Conservation (phyloP, 2,888 invertebrate genomes). For the Drosophila helvetica region DNA sequence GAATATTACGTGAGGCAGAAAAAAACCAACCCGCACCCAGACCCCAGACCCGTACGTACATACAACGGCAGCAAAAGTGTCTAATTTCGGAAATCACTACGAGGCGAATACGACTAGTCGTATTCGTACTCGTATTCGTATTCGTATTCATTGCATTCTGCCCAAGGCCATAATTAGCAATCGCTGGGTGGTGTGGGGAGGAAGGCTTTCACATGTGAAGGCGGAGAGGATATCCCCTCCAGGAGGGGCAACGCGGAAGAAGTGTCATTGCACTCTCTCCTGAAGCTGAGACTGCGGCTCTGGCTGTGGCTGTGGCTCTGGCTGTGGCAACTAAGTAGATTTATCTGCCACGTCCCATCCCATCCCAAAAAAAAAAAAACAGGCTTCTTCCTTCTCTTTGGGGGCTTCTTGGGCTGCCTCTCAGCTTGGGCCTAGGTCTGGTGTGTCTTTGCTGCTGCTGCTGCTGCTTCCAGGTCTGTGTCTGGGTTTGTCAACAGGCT, state of each 20-base stretch:
- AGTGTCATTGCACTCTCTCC: constrained; percentile 71
- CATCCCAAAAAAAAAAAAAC: constrained; percentile 49
- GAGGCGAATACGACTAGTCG: not conserved
- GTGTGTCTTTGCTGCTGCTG: constrained; percentile 36
- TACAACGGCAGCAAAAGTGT: constrained; percentile 68
- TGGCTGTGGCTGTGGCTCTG: not conserved
- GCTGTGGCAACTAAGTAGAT: constrained; percentile 44
- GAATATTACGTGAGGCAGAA: constrained; percentile 28
- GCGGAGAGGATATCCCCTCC: not conserved
- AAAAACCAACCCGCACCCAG: not conserved
- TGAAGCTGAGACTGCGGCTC: constrained; percentile 6
- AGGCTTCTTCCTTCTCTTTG: constrained; percentile 48
- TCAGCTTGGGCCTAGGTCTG: constrained; percentile 51
- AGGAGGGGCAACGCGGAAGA: constrained; percentile 38
- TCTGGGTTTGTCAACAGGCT: constrained; percentile 62
- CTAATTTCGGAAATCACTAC: constrained; percentile 63
- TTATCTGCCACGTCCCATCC: constrained; percentile 66
- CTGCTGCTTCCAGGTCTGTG: constrained; percentile 13
- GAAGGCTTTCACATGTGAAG: no score
- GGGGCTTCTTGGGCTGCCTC: constrained; percentile 27
- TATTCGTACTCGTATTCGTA: not conserved
- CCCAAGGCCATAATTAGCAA: constrained; percentile 68
- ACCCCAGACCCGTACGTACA: not conserved
- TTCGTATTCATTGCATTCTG: not conserved
- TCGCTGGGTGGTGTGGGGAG: constrained; percentile 12